These are phyloP conservation scores for Drosophila picticornis DNA, from an alignment of 2,888 invertebrate genomes.

Conservation along the genomic window DNA sequence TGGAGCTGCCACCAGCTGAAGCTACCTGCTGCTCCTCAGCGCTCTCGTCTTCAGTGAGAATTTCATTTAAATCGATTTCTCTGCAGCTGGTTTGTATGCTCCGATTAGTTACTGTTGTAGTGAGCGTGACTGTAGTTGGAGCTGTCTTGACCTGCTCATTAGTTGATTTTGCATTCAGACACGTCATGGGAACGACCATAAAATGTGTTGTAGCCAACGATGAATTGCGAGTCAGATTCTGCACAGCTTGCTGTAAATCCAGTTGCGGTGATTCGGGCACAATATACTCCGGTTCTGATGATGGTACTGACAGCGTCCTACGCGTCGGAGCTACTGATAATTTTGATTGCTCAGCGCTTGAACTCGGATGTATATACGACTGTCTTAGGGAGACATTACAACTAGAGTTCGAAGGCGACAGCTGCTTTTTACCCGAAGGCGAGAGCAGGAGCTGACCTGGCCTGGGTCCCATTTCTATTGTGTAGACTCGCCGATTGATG, in stretches of 20 bases:
- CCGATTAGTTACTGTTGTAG: slow-evolving; percentile 18
- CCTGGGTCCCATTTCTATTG: slow-evolving; percentile 52
- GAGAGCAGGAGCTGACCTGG: slow-evolving; percentile 60
- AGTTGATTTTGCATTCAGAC: slow-evolving; percentile 8
- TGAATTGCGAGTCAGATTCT: slow-evolving; percentile 28
- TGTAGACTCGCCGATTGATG: slow-evolving; percentile 53
- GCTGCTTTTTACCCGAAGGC: slow-evolving; percentile 24
- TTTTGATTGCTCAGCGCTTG: background rate
- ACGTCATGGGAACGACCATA: slow-evolving; percentile 43
- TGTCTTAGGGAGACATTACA: background rate
- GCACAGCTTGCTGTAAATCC: slow-evolving; percentile 31
- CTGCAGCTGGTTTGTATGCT: slow-evolving; percentile 47
- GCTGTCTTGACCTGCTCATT: background rate
- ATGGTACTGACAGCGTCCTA: background rate
- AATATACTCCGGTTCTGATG: slow-evolving; percentile 40
- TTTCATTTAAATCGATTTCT: slow-evolving; percentile 5
- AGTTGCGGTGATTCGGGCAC: slow-evolving; percentile 65
- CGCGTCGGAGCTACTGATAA: slow-evolving; percentile 30
- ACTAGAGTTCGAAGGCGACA: background rate
- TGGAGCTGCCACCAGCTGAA: slow-evolving; percentile 16
- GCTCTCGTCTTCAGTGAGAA: slow-evolving; percentile 72
- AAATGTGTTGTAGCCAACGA: slow-evolving; percentile 13
- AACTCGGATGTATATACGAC: background rate
- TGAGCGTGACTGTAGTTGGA: background rate
- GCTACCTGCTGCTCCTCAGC: slow-evolving; percentile 43